Percentiles rank a stretch among this genome's conserved stretches.
These are phyloP conservation scores for Alentia gelatinosa DNA, from an alignment of 2,888 invertebrate genomes.

Conservation along the genomic window DNA sequence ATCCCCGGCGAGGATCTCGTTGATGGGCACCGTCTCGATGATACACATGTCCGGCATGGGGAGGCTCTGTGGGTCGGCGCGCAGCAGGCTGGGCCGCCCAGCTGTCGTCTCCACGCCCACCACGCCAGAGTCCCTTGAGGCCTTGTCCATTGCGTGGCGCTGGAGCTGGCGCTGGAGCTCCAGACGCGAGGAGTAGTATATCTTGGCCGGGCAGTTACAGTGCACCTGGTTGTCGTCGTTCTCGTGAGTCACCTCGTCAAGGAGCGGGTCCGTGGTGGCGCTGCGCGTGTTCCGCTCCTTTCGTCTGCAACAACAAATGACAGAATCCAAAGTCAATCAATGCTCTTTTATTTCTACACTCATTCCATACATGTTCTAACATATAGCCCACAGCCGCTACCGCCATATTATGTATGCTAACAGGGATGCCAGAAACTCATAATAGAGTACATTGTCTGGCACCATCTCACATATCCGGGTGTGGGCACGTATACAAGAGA, in stretches of 20 bases:
- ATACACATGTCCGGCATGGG: slow-evolving; percentile 54
- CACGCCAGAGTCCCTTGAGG: background rate
- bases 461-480: background rate
- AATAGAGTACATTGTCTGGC: background rate
- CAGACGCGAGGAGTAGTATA: slow-evolving; percentile 53
- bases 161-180: slow-evolving; percentile 33
- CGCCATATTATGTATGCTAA: background rate
- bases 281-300: slow-evolving; percentile 46
- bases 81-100: background rate
- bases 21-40: slow-evolving; percentile 39
- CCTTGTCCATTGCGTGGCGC: slow-evolving; percentile 40
- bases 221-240: slow-evolving; percentile 53
- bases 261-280: slow-evolving; percentile 54
- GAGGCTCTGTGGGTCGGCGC: slow-evolving; percentile 23
- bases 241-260: slow-evolving; percentile 46
- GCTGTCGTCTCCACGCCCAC: background rate
- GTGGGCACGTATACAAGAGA: background rate
- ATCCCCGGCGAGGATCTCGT: slow-evolving; percentile 19
- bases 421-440: background rate
- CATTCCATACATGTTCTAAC: background rate
- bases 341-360: too few relatives aligned
- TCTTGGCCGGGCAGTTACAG: slow-evolving; percentile 54
- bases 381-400: background rate
- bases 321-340: background rate
- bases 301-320: slow-evolving; percentile 16